A percentile compares a stretch with the other conserved stretches of the same genome.
These are phyloP conservation scores for Plotosus lineatus DNA, from an alignment of 2,113 vertebrate species.

Conservation along the genomic window DNA sequence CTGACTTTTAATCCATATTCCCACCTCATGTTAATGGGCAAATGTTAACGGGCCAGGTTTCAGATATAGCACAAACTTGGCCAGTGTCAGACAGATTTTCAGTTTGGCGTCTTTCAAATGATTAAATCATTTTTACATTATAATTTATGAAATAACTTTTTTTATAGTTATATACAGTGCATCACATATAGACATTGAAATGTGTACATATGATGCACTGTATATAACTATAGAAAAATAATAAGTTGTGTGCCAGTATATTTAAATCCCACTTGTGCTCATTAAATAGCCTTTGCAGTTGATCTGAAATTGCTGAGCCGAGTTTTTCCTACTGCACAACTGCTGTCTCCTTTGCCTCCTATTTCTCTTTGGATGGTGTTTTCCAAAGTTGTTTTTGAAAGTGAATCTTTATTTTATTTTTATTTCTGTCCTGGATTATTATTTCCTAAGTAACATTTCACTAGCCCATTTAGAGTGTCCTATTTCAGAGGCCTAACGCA, in stretches of 20 bases:
- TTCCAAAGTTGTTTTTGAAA: not conserved
- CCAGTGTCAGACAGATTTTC: not conserved
- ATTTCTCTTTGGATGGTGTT: not conserved
- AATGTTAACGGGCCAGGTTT: not conserved
- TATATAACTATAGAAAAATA: too few relatives aligned
- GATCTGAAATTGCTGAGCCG: not conserved
- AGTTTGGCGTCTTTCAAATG: not conserved
- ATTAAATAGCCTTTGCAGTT: not conserved
- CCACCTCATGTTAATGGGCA: too few relatives aligned
- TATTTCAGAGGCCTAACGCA: not conserved
- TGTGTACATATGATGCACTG: too few relatives aligned
- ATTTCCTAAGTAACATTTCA: not conserved
- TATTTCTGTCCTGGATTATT: too few relatives aligned
- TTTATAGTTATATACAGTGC: not conserved
- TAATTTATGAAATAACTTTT: not conserved
- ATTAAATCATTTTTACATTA: not conserved
- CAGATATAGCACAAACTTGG: not conserved
- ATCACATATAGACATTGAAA: not conserved
- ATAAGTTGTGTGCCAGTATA: not conserved
- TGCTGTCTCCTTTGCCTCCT: not conserved
- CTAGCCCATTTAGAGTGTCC: not conserved
- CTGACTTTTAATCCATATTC: not conserved
- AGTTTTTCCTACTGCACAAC: not conserved
- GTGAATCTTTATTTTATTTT: not conserved
- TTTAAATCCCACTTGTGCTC: not conserved